Evolutionary conservation across 2,888 invertebrate genomes (phyloP).

Genomic region (Archips xylosteana): DNA sequence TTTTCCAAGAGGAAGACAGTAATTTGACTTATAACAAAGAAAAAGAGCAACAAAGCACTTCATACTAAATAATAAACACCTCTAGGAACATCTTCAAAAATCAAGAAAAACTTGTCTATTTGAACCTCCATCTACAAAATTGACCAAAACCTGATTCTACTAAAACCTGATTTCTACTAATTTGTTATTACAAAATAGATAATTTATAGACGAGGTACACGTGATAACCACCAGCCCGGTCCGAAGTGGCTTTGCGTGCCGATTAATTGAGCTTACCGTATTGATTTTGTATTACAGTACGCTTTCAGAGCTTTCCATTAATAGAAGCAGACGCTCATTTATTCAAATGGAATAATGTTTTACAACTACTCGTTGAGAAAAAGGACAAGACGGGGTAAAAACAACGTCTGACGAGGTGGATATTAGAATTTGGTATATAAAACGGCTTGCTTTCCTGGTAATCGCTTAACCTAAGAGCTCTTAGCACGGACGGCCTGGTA

Average conservation of each 20-base stretch:
- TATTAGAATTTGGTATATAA: background rate
- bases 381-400: constrained; percentile 47
- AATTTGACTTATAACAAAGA: too few species aligned
- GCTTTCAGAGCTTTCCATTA: constrained; percentile 67
- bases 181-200: constrained; percentile 3
- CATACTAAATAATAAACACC: too few species aligned
- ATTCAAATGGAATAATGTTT: constrained; percentile 59
- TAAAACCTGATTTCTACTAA: too few species aligned
- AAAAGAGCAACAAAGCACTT: too few species aligned
- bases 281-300: constrained; percentile 81
- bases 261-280: constrained; percentile 79
- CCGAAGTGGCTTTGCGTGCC: constrained; percentile 64
- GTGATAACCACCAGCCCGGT: constrained; percentile 51
- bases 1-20: too few species aligned
- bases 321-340: constrained; percentile 69
- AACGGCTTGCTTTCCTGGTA: background rate
- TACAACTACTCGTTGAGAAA: constrained; percentile 1
- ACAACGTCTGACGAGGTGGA: background rate
- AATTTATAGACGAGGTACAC: constrained; percentile 10
- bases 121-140: too few species aligned
- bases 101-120: too few species aligned
- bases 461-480: background rate
- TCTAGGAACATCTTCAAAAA: too few species aligned
- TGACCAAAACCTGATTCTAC: background rate
- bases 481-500: too few species aligned